A percentile compares a stretch with the other conserved stretches of the same genome.
phyloP scores from a whole-genome alignment of 2,797 vertebrate species.

The Perodicticus potto region DNA sequence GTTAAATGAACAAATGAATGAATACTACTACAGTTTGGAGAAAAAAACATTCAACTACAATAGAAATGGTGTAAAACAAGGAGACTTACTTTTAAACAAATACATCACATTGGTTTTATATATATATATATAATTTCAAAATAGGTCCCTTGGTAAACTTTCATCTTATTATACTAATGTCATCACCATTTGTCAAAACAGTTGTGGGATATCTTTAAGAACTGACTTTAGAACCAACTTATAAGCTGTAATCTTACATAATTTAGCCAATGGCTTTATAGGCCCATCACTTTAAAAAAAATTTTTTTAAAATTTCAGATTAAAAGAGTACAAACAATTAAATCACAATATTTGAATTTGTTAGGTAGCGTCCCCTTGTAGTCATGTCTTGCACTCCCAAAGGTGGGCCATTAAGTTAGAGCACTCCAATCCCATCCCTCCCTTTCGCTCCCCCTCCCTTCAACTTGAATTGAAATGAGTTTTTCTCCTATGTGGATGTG shows the following conservation, averaged over 20 bases:
- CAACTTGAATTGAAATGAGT: too few species aligned
- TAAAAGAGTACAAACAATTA: too few species aligned
- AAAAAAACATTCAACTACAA: not conserved
- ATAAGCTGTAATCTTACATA: not conserved
- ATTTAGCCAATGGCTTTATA: not conserved
- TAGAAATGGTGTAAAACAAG: not conserved
- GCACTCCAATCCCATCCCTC: too few species aligned
- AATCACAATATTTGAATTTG: too few species aligned
- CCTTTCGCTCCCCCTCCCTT: too few species aligned
- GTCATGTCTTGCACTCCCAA: too few species aligned
- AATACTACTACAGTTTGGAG: not conserved
- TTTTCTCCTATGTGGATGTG: too few species aligned
- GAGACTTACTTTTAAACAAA: constrained; percentile 9
- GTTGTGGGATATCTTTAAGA: not conserved
- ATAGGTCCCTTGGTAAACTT: not conserved
- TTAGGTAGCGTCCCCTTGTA: too few species aligned
- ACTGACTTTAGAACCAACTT: not conserved
- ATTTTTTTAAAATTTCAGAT: not conserved
- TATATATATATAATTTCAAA: not conserved
- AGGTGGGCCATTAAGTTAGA: too few species aligned
- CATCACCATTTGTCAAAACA: constrained; percentile 7
- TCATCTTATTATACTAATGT: not conserved
- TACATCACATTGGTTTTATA: not conserved
- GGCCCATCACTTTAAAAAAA: not conserved
- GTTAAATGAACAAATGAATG: not conserved